Conservation (phyloP, 92 coral and sea anemone genomes). For the Siderastrea siderea region DNA sequence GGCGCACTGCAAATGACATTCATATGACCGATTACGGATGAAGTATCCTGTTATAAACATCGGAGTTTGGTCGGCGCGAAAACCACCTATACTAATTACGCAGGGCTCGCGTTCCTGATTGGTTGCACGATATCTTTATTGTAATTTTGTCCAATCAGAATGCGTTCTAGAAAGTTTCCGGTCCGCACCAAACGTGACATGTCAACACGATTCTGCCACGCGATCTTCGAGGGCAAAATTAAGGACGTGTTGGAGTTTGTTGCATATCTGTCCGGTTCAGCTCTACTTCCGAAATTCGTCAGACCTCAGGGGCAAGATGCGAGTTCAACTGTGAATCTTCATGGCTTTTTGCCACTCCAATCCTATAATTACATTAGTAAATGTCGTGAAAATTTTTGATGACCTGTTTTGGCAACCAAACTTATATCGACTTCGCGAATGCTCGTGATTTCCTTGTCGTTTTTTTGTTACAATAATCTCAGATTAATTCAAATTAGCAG, state of each 20-base stretch:
- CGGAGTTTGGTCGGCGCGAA: conserved; percentile 25
- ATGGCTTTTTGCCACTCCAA: background rate
- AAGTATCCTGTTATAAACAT: conserved; percentile 9
- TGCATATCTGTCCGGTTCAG: conserved; percentile 26
- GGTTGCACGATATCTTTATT: background rate
- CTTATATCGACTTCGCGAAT: background rate
- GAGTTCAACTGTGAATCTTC: background rate
- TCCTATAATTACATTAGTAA: background rate
- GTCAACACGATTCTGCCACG: conserved; percentile 27
- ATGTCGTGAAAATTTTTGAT: background rate
- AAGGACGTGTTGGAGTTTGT: conserved; percentile 17
- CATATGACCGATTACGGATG: conserved; percentile 20
- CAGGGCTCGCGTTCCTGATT: conserved; percentile 9
- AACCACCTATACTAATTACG: background rate
- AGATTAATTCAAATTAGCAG: background rate
- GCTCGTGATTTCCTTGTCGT: background rate
- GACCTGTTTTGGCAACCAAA: background rate
- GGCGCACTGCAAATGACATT: conserved; percentile 13
- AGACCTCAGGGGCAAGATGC: background rate
- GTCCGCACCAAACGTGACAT: conserved; percentile 41
- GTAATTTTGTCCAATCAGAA: conserved; percentile 23
- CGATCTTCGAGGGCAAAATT: background rate
- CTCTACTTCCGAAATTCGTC: conserved; percentile 21
- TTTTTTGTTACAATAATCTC: background rate
- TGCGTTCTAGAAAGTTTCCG: conserved; percentile 25